Percentiles rank a stretch among this genome's conserved stretches.
phyloP scores from a whole-genome alignment of 2,888 invertebrate species.

The Tiliacea aurago region DNA sequence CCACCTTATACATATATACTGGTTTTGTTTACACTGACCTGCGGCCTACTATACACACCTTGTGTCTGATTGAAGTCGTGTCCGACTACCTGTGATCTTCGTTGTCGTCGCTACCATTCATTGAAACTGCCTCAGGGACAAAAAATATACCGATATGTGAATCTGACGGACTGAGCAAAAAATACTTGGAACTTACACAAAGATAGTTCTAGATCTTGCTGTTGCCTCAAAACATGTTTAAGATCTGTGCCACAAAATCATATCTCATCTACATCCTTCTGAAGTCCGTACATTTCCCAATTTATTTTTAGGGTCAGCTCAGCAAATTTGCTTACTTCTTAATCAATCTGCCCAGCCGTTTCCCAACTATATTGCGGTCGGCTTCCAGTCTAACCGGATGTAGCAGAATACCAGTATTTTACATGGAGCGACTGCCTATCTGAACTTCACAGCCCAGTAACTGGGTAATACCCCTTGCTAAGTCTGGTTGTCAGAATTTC shows the following conservation, averaged over 20 bases:
- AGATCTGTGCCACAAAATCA: background rate
- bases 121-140: background rate
- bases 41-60: no score
- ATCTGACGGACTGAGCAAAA: background rate
- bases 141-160: slow-evolving; percentile 8
- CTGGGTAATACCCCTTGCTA: no score
- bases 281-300: background rate
- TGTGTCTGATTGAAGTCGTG: background rate
- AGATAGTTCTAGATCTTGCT: background rate
- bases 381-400: no score
- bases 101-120: background rate
- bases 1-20: no score
- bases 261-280: background rate
- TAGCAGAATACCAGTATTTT: no score
- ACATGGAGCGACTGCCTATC: no score
- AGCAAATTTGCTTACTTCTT: no score
- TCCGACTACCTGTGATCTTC: background rate
- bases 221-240: background rate
- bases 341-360: no score
- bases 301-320: background rate
- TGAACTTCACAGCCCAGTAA: no score
- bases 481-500: no score
- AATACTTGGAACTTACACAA: background rate
- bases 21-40: no score
- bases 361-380: no score